A percentile compares a stretch with the other conserved stretches of the same genome.
phyloP scores from a whole-genome alignment of 2,888 invertebrate genomes.

The Microctonus brassicae region DNA sequence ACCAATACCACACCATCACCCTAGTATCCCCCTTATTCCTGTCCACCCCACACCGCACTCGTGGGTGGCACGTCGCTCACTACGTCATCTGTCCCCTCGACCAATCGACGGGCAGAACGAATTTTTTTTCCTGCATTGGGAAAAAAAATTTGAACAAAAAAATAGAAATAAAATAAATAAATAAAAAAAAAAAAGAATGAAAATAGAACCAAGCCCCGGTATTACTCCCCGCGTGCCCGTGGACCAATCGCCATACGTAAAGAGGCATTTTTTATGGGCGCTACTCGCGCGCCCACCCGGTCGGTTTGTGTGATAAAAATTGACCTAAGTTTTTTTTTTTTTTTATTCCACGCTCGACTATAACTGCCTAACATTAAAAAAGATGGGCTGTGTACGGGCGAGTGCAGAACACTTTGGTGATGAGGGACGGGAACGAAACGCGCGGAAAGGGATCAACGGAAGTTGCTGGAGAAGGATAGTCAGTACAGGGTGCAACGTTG shows the following conservation, averaged over 20 bases:
- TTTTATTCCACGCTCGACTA: constrained; percentile 59
- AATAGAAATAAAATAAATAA: constrained; percentile 51
- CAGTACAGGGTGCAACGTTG: constrained; percentile 44
- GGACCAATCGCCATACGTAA: constrained; percentile 70
- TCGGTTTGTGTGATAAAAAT: constrained; percentile 69
- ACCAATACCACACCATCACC: constrained; percentile 32
- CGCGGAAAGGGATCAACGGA: constrained; percentile 33
- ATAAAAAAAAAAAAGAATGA: constrained; percentile 37
- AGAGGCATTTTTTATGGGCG: constrained; percentile 70
- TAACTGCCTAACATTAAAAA: constrained; percentile 70
- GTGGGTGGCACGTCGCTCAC: constrained; percentile 69
- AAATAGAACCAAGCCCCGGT: constrained; percentile 57
- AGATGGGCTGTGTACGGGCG: constrained; percentile 66
- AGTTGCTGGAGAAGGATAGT: constrained; percentile 42
- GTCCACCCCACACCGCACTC: constrained; percentile 54
- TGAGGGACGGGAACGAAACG: constrained; percentile 16
- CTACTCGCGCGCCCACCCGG: constrained; percentile 48
- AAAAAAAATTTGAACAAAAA: constrained; percentile 55
- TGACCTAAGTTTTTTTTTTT: constrained; percentile 69
- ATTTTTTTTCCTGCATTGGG: constrained; percentile 67
- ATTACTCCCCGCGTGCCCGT: constrained; percentile 65
- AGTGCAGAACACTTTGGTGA: constrained; percentile 38
- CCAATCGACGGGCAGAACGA: constrained; percentile 69
- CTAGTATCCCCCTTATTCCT: constrained; percentile 52
- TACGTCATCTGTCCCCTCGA: constrained; percentile 70